Evolutionary conservation across 2,797 vertebrate genomes (phyloP).

Genomic region (Lepus oiostolus): DNA sequence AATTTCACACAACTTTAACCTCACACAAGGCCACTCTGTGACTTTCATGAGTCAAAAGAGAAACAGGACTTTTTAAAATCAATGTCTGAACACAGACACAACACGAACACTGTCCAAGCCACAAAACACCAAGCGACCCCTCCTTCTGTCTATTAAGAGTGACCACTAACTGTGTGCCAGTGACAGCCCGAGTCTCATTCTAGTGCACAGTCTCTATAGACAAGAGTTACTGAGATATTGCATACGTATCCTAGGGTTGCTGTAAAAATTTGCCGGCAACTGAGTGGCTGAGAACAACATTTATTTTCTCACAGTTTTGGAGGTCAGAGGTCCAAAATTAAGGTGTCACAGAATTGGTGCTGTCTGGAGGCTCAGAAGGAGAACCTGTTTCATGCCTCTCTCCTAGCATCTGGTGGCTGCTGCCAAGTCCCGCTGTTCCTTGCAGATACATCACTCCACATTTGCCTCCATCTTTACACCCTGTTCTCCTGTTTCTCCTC

Average conservation of each 20-base stretch:
- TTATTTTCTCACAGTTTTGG: background rate
- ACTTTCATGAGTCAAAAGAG: background rate
- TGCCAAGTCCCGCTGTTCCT: background rate
- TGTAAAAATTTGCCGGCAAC: background rate
- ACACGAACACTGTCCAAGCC: background rate
- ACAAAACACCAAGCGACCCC: background rate
- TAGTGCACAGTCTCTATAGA: background rate
- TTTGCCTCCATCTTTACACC: background rate
- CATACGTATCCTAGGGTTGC: background rate
- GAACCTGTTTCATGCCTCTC: background rate
- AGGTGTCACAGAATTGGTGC: background rate
- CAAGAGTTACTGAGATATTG: background rate
- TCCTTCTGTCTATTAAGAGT: background rate
- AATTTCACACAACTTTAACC: background rate
- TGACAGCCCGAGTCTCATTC: background rate
- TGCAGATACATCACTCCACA: accelerated
- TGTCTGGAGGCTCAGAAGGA: background rate
- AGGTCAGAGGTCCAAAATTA: background rate
- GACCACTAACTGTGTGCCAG: background rate
- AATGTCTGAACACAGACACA: conserved; percentile 11
- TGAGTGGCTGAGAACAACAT: background rate
- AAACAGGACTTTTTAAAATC: background rate
- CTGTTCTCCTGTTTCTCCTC: background rate
- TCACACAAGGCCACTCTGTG: background rate
- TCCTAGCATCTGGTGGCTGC: background rate